These are phyloP conservation scores for Anastatus disparis DNA, from an alignment of 1,140 invertebrate species.

Conservation along the genomic window DNA sequence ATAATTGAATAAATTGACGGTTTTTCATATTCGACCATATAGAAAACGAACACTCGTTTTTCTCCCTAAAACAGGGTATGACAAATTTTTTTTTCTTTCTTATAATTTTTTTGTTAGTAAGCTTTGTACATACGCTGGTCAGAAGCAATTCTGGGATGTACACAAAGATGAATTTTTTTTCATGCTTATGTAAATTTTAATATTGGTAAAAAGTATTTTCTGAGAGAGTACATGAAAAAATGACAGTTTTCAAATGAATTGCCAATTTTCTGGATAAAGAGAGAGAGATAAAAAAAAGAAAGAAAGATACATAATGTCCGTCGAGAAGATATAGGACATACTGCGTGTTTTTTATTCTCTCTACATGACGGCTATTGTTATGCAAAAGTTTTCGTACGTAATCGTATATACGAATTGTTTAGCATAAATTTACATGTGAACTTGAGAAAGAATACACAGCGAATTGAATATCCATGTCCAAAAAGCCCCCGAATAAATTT, in stretches of 20 bases:
- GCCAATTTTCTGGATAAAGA: background rate
- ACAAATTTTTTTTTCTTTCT: conserved; percentile 17
- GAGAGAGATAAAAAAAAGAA: too few species aligned
- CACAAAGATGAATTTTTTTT: too few species aligned
- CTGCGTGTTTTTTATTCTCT: background rate
- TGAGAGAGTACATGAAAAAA: background rate
- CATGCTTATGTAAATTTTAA: background rate
- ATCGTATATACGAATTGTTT: conserved; percentile 2
- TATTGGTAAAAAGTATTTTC: too few species aligned
- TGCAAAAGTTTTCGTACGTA: conserved; percentile 15
- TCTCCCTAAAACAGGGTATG: too few species aligned
- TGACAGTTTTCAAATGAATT: background rate
- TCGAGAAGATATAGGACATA: too few species aligned
- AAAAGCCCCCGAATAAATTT: background rate
- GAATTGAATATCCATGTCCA: conserved; percentile 24
- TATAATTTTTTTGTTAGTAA: background rate
- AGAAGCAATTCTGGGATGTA: background rate
- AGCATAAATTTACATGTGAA: conserved; percentile 23
- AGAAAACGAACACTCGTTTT: background rate
- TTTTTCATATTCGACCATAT: conserved; percentile 21
- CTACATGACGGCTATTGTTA: conserved; percentile 2
- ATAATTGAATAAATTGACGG: conserved; percentile 37
- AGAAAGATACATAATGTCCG: too few species aligned
- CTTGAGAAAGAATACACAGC: background rate
- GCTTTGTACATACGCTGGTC: background rate